These are phyloP conservation scores for Nematostella vectensis DNA, from an alignment of 92 coral and sea anemone species.

Conservation along the genomic window DNA sequence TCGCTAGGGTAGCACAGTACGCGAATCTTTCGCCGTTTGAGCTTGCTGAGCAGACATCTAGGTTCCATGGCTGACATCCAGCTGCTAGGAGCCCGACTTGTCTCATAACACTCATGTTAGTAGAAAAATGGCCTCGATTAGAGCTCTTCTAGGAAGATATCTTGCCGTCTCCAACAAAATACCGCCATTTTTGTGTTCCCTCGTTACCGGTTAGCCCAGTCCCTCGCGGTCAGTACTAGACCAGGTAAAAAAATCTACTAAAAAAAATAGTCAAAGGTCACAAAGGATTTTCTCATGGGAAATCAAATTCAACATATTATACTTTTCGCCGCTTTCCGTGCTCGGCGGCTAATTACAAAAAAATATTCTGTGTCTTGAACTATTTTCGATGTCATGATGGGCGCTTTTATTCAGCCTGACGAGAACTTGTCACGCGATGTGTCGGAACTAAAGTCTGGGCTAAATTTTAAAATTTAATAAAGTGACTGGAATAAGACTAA, in stretches of 20 bases:
- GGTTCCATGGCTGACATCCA: conserved; percentile 99
- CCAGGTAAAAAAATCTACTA: neutral
- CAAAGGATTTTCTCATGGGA: no score
- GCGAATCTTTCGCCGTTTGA: conserved; percentile 78
- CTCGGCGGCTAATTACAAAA: no score
- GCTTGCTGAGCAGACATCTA: conserved; percentile 91
- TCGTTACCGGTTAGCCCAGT: conserved; percentile 21
- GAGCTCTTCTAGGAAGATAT: neutral
- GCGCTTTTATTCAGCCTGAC: no score
- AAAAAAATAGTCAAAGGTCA: neutral
- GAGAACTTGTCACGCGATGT: no score
- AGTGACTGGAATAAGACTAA: no score
- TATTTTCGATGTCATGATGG: no score
- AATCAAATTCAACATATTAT: no score
- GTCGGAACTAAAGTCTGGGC: no score
- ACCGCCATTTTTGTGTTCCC: conserved; percentile 37
- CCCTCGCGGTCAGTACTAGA: conserved; percentile 13
- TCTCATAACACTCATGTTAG: conserved; percentile 73
- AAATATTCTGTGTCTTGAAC: no score
- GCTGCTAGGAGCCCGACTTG: conserved; percentile 94
- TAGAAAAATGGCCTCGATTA: conserved; percentile 2
- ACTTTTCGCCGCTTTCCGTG: no score
- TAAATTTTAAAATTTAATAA: no score
- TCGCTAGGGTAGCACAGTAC: conserved; percentile 92
- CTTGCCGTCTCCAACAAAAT: neutral